Evolutionary conservation across 2,888 invertebrate genomes (phyloP).

Genomic region (Miltochrista miniata): DNA sequence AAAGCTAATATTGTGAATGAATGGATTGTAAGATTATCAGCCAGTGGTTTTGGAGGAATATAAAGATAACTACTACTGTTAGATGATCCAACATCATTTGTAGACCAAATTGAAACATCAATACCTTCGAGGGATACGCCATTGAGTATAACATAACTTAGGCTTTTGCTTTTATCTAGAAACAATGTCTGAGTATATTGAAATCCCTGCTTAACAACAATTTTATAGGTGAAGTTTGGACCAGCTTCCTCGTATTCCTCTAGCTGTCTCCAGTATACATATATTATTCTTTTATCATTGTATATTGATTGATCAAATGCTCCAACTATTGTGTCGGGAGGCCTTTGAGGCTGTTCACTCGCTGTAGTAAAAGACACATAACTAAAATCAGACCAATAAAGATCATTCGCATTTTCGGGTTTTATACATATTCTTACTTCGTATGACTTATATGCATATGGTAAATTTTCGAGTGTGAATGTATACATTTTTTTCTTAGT

Average conservation of each 20-base stretch:
- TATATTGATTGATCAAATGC: conserved; percentile 87
- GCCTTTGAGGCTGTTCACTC: conserved; percentile 83
- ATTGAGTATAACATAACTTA: conserved; percentile 84
- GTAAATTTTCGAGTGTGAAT: conserved; percentile 79
- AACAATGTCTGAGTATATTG: conserved; percentile 58
- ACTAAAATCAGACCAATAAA: conserved; percentile 89
- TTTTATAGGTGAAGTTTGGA: conserved; percentile 87
- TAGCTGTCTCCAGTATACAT: conserved; percentile 92
- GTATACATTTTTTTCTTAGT: conserved; percentile 61
- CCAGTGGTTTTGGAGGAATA: conserved; percentile 83
- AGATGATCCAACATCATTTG: conserved; percentile 85
- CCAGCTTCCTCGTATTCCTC: conserved; percentile 88
- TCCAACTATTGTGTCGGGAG: conserved; percentile 89
- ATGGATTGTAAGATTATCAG: conserved; percentile 65
- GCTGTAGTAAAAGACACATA: conserved; percentile 85
- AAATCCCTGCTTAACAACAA: conserved; percentile 64
- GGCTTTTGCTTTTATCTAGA: conserved; percentile 79
- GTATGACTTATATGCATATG: conserved; percentile 87
- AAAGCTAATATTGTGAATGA: conserved; percentile 89
- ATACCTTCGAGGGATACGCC: conserved; percentile 71
- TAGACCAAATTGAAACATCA: conserved; percentile 84
- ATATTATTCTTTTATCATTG: conserved; percentile 83
- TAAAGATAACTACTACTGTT: conserved; percentile 81
- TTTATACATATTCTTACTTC: conserved; percentile 88
- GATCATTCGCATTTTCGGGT: conserved; percentile 78